phyloP scores from a whole-genome alignment of 2,888 invertebrate genomes.

The Malthinus flaveolus region DNA sequence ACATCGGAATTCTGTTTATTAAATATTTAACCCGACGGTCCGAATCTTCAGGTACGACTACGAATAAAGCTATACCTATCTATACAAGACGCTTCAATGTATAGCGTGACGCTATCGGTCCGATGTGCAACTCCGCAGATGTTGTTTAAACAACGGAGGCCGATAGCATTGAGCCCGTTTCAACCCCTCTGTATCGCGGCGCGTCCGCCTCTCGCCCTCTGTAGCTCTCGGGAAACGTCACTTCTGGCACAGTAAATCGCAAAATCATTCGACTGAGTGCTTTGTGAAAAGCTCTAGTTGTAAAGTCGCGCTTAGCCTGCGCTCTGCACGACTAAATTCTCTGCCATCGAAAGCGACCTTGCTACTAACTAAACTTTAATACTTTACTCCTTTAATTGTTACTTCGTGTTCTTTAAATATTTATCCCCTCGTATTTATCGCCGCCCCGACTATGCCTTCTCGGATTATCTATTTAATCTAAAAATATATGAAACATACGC shows the following conservation, averaged over 20 bases:
- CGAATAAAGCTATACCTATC: neutral
- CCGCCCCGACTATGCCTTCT: neutral
- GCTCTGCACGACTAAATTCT: conserved; percentile 41
- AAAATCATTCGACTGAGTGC: conserved; percentile 49
- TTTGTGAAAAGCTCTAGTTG: conserved; percentile 48
- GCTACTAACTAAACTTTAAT: conserved; percentile 7
- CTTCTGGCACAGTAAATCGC: conserved; percentile 45
- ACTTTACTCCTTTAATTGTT: no score
- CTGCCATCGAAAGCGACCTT: conserved; percentile 28
- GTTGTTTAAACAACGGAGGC: conserved; percentile 48
- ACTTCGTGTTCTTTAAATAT: no score
- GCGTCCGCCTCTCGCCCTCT: conserved; percentile 42
- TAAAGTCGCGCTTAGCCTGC: conserved; percentile 45
- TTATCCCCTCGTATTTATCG: no score
- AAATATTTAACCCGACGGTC: conserved; percentile 49
- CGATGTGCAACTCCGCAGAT: conserved; percentile 47
- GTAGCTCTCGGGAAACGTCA: conserved; percentile 50
- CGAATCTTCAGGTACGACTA: conserved; percentile 25
- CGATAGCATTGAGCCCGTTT: conserved; percentile 46
- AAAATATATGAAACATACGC: conserved; percentile 43
- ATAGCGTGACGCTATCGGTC: conserved; percentile 33
- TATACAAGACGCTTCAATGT: conserved; percentile 32
- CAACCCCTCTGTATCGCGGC: conserved; percentile 38
- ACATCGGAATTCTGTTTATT: conserved; percentile 54
- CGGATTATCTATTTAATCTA: conserved; percentile 13